Evolutionary conservation across 1,140 invertebrate species (phyloP).

Genomic region (Theocolax elegans): DNA sequence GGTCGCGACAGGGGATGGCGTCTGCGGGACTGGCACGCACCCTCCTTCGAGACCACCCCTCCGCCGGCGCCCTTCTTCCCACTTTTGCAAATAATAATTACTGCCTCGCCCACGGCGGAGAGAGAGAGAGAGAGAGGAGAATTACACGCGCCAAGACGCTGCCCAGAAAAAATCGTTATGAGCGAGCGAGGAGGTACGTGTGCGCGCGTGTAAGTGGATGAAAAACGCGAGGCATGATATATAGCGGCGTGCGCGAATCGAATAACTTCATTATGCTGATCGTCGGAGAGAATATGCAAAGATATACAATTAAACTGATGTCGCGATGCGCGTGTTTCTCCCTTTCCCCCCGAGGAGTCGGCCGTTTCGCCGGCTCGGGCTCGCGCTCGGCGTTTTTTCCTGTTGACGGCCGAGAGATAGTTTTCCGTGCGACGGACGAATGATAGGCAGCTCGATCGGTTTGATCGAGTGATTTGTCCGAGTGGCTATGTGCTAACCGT

Average conservation of each 20-base stretch:
- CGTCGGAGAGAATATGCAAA: conserved; percentile 1
- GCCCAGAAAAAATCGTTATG: conserved; percentile 25
- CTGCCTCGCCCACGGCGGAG: conserved; percentile 33
- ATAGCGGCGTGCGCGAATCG: conserved; percentile 1
- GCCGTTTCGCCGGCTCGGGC: too few species aligned
- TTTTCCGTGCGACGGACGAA: too few species aligned
- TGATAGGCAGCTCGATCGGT: too few species aligned
- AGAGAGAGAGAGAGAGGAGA: background rate
- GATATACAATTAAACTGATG: conserved; percentile 12
- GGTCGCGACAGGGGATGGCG: conserved; percentile 64
- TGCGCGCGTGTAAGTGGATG: background rate
- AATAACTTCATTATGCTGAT: conserved; percentile 26
- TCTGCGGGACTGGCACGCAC: conserved; percentile 59
- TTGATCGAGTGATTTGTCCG: too few species aligned
- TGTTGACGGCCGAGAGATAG: too few species aligned
- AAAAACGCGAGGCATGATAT: conserved; percentile 2
- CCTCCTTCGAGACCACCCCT: conserved; percentile 43
- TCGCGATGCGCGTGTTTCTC: background rate
- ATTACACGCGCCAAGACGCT: conserved; percentile 2
- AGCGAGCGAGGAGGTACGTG: background rate
- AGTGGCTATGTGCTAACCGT: too few species aligned
- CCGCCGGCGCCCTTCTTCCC: background rate
- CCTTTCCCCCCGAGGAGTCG: background rate
- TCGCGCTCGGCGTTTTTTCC: too few species aligned
- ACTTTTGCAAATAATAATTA: conserved; percentile 63